Evolutionary conservation across 2,888 invertebrate species (phyloP), one percentile per base, ranked within the genome.

Genomic region (Himalopsyche anomala): DNA sequence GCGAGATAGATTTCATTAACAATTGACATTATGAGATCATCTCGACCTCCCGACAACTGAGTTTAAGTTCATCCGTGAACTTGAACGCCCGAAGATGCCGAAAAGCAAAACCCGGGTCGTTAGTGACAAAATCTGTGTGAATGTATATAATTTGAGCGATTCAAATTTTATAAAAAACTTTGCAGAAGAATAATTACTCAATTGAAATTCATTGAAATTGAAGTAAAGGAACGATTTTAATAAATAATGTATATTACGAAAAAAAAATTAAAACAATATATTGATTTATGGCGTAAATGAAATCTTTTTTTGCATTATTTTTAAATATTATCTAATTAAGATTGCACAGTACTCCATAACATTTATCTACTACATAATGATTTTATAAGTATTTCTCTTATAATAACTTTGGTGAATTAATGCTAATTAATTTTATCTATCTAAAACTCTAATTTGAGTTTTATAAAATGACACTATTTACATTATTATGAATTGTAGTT

Each of bases 321-420:
- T 19, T 19, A 5, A 12, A 19, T 62, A 62, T 19, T 62, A 19
- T 28, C 62, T 62, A 62, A 62, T 62, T n/a, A 62, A 62, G 28
- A 62, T 62, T 62, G 62, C 62, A 62, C 62, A 62, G 6, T 62
- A 62, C 11, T 62, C 62, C 62, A 19, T 62, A 19, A 62, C 62
- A 62, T 62, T 19, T 62, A 62, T 28, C 19, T 62, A 51, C 51
- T 51, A 62, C 8, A 62, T 62, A 62, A 62, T n/a, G 28, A 62
- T 62, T 62, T 62, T 62, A 62, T n/a, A 62, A 62, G 42, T 80
- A 80, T 80, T 80, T 51, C 51, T 51, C 19, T 80, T 36, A 80
- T 80, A 80, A 80, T 80, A 80, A 80, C 80, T 80, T 80, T 80
- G 80, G 80, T 80, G 80, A 80, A 80, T 40, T 80, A 80, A 80